phyloP scores from a whole-genome alignment of 2,888 invertebrate genomes.

The Eubasilissa splendida region DNA sequence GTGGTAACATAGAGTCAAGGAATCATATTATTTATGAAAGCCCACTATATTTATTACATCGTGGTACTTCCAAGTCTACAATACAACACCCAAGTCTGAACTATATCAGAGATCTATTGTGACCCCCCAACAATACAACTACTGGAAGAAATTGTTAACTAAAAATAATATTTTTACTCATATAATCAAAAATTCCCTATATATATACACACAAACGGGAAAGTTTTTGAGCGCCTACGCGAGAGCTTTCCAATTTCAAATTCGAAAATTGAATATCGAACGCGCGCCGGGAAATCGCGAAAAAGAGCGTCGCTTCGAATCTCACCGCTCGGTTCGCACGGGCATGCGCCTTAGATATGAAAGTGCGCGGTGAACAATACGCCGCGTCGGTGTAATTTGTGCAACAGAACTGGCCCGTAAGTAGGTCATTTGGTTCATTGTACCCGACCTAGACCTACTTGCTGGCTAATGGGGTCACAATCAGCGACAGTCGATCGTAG shows the following conservation, averaged over 20 bases:
- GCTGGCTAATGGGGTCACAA: constrained; percentile 70
- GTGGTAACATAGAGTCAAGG: too few relatives aligned
- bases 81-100: too few relatives aligned
- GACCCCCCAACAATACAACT: too few relatives aligned
- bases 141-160: too few relatives aligned
- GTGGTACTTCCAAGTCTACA: too few relatives aligned
- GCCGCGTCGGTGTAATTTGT: constrained; percentile 64
- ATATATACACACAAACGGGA: too few relatives aligned
- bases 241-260: constrained; percentile 18
- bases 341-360: constrained; percentile 38
- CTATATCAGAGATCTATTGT: too few relatives aligned
- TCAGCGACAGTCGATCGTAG: constrained; percentile 69
- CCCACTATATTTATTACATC: too few relatives aligned
- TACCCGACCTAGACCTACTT: constrained; percentile 75
- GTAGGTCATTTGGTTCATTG: constrained; percentile 70
- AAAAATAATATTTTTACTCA: too few relatives aligned
- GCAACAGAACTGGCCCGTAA: constrained; percentile 64
- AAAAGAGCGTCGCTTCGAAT: neutral
- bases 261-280: neutral
- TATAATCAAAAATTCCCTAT: too few relatives aligned
- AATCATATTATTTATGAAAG: too few relatives aligned
- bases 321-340: constrained; percentile 15
- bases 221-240: neutral
- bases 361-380: constrained; percentile 60
- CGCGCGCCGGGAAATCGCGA: constrained; percentile 10